Evolutionary conservation across 35 echinoderm and acorn worm genomes (phyloP).

Genomic region (Apostichopus californicus): DNA sequence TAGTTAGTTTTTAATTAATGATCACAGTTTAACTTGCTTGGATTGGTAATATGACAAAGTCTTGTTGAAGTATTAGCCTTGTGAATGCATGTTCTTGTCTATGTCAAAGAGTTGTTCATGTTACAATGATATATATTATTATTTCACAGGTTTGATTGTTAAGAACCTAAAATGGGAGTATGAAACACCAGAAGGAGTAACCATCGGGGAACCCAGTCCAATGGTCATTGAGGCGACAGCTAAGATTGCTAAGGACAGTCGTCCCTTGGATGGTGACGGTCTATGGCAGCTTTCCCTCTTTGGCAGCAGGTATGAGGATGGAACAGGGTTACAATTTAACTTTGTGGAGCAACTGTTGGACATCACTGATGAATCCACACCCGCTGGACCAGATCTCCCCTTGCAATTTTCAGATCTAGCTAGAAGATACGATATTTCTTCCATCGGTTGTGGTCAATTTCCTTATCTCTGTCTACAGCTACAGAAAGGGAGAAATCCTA

Average conservation of each 20-base stretch:
- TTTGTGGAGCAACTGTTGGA: constrained; percentile 59
- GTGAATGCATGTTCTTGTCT: too few species aligned
- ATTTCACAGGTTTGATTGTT: constrained; percentile 49
- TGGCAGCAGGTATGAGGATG: constrained; percentile 70
- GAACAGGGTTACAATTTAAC: constrained; percentile 57
- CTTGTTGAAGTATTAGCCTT: too few species aligned
- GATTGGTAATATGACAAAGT: too few species aligned
- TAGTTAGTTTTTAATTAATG: too few species aligned
- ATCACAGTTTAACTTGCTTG: too few species aligned
- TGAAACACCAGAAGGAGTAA: constrained; percentile 61
- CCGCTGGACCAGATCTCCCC: constrained; percentile 40
- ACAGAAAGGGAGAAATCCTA: constrained; percentile 52
- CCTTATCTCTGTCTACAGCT: constrained; percentile 73
- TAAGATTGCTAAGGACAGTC: constrained; percentile 55
- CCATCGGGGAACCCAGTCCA: constrained; percentile 54
- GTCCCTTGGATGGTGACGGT: constrained; percentile 57
- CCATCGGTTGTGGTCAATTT: constrained; percentile 68
- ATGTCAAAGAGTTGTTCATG: too few species aligned
- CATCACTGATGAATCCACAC: constrained; percentile 6
- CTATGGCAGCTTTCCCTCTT: constrained; percentile 80
- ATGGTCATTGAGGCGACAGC: constrained; percentile 59
- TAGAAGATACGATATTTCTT: constrained; percentile 51
- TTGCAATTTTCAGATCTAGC: constrained; percentile 35
- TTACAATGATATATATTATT: neutral
- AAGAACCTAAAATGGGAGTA: constrained; percentile 55